phyloP scores from a whole-genome alignment of 2,888 invertebrate genomes.

The Mechanitis mazaeus region DNA sequence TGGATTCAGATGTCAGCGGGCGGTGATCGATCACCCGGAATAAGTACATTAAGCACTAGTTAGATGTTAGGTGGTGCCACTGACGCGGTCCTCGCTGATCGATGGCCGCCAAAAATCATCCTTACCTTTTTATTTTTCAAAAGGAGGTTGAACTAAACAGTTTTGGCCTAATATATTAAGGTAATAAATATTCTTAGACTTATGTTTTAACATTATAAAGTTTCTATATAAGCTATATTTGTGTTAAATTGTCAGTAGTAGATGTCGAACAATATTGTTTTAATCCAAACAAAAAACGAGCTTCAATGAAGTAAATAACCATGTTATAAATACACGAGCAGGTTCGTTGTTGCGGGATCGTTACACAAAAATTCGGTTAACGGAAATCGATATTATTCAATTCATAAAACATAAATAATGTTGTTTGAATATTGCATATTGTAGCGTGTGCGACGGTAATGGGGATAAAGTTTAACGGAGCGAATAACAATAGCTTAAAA shows the following conservation, averaged over 20 bases:
- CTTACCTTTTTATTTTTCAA: slow-evolving; percentile 26
- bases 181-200: neutral
- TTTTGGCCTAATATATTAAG: neutral
- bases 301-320: slow-evolving; percentile 9
- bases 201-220: neutral
- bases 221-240: too few relatives aligned
- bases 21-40: slow-evolving; percentile 64
- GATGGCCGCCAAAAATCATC: slow-evolving; percentile 40
- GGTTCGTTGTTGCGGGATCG: slow-evolving; percentile 32
- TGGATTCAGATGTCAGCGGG: slow-evolving; percentile 64
- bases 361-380: slow-evolving; percentile 35
- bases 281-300: slow-evolving; percentile 8
- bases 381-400: slow-evolving; percentile 36
- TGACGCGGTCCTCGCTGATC: slow-evolving; percentile 50
- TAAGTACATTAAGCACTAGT: slow-evolving; percentile 67
- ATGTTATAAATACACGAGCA: slow-evolving; percentile 8
- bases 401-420: slow-evolving; percentile 36
- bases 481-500: slow-evolving; percentile 38
- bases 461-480: slow-evolving; percentile 39
- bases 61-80: slow-evolving; percentile 52
- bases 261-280: slow-evolving; percentile 3
- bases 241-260: neutral
- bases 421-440: slow-evolving; percentile 36
- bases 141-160: neutral
- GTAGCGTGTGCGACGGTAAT: slow-evolving; percentile 37